A percentile compares a stretch with the other conserved stretches of the same genome.
Conservation (phyloP, 2,113 vertebrate genomes). For the Hassar affinis region DNA sequence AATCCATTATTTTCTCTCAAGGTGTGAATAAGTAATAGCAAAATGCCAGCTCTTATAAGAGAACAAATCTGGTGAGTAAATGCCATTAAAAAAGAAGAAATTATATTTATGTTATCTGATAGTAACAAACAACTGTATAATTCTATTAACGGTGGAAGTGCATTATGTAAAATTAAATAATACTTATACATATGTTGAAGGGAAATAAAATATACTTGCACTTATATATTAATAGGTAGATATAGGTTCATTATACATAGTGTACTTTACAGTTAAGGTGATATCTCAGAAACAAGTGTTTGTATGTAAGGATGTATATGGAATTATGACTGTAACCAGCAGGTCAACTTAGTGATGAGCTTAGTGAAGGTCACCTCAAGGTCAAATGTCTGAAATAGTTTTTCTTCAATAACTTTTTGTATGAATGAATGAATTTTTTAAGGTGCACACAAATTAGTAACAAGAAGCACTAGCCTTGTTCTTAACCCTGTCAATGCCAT, state of each 20-base stretch:
- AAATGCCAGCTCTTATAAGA: neutral
- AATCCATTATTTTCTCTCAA: neutral
- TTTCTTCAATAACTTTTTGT: too few species aligned
- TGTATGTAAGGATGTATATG: neutral
- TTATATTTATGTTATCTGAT: neutral
- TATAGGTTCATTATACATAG: neutral
- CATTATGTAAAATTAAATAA: slow-evolving; percentile 1
- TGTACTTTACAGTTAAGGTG: neutral
- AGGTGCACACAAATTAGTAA: neutral
- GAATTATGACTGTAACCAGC: neutral
- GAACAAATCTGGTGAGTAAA: neutral
- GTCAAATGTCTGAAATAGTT: too few species aligned
- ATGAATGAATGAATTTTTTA: too few species aligned
- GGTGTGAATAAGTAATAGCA: neutral
- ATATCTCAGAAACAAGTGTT: neutral
- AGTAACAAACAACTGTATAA: neutral
- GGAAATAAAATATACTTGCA: neutral
- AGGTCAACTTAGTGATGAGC: neutral
- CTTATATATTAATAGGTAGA: neutral
- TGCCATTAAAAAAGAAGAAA: neutral
- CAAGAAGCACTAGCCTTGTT: neutral
- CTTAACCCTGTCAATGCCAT: neutral
- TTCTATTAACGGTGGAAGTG: neutral
- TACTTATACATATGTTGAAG: neutral
- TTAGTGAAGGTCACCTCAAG: too few species aligned